Evolutionary conservation across 2,888 invertebrate genomes (phyloP), one percentile per base, ranked within the genome.

Genomic region (Phyllotreta striolata): DNA sequence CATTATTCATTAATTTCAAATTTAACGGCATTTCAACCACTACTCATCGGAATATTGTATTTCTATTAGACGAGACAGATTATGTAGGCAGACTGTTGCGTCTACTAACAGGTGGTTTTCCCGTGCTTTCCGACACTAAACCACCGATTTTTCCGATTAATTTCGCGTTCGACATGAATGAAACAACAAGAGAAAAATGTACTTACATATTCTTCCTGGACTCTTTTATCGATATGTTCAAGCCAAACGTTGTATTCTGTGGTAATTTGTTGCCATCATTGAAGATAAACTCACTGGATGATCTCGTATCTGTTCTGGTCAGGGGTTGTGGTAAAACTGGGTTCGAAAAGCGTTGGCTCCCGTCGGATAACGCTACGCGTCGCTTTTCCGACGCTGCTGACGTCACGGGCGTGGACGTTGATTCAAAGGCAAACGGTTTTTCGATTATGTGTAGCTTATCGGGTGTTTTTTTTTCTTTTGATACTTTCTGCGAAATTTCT

Each of bases 301-400:
- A 39, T 38, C 61, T 52, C 57, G 57, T 44, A 51, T 64, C 66
- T 60, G 56, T 57, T 64, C 46, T 55, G 55, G 49, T 49, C 64
- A 57, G 66, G 68, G 55, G 68, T 62, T 62, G 64, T 49, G 64
- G 62, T 54, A 64, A 64, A 68, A 68, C 68, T 68, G 68, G 64
- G 64, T 56, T 52, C 63, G 24, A 63, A 60, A 56, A 52, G 60
- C 66, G 56, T 41, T 62, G 55, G 56, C 38, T 47, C 24, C 14
- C 41, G 52, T 52, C 40, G 52, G 52, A 59, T 75, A 75, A 76
- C 75, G 76, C 73, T 70, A 70, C 69, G 72, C 82, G 67, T 78
- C 80, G 65, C 79, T 78, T 64, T 80, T 78, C 10, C 77, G 78
- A 72, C 79, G 66, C 77, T 81, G 70, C 76, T 81, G 59, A 80